phyloP scores from a whole-genome alignment of 2,113 vertebrate genomes.

The Bubo blakistoni region DNA sequence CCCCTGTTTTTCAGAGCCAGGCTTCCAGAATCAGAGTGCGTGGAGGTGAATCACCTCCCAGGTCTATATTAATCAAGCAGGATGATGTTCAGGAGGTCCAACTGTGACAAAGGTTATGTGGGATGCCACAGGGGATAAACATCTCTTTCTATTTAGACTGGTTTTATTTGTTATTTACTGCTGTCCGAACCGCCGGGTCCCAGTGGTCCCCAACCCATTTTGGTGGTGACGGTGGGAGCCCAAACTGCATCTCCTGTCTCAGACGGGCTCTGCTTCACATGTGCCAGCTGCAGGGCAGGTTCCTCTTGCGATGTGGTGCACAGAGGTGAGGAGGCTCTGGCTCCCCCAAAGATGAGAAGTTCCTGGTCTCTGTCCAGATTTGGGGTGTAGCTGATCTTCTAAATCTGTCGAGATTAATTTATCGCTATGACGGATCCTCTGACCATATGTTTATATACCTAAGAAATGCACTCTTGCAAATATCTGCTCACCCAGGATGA shows the following conservation, averaged over 20 bases:
- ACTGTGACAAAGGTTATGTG: background rate
- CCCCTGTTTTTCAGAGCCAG: background rate
- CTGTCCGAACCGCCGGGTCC: fast-evolving
- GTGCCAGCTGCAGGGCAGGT: background rate
- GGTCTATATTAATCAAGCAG: background rate
- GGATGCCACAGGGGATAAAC: background rate
- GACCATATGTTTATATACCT: background rate
- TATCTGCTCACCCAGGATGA: background rate
- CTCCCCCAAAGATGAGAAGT: background rate
- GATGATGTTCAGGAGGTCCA: background rate
- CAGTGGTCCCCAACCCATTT: fast-evolving
- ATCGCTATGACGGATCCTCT: background rate
- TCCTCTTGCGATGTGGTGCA: background rate
- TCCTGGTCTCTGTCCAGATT: background rate
- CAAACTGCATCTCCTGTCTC: background rate
- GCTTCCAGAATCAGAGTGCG: background rate
- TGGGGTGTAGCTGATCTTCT: background rate
- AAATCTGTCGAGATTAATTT: background rate
- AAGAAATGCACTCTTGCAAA: background rate
- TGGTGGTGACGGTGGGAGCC: background rate
- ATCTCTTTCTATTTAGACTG: background rate
- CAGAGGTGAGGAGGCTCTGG: background rate
- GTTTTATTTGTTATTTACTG: background rate
- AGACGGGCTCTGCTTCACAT: fast-evolving
- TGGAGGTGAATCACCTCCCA: background rate